Conservation (phyloP, 2,113 vertebrate species). For the Nasalis larvatus region DNA sequence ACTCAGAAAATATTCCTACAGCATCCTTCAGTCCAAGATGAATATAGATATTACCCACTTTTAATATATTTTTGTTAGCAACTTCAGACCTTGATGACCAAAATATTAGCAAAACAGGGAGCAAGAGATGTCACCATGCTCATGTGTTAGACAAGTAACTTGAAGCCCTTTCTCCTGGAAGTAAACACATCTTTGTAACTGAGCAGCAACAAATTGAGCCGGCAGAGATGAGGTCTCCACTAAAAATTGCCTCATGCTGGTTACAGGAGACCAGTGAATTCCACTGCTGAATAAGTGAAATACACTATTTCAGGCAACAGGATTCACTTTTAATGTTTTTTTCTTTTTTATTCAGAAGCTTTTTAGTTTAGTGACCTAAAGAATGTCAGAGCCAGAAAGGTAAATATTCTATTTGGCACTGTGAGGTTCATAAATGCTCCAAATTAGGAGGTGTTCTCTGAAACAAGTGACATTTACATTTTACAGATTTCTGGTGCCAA, state of each 20-base stretch:
- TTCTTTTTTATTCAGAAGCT: neutral
- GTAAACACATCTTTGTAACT: neutral
- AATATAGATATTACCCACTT: neutral
- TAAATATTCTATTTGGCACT: neutral
- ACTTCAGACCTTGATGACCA: neutral
- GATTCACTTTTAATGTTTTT: neutral
- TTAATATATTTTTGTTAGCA: neutral
- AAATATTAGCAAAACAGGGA: neutral
- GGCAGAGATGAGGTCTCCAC: neutral
- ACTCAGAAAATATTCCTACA: neutral
- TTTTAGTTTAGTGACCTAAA: conserved; percentile 23
- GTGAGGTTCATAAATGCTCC: neutral
- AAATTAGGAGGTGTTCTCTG: neutral
- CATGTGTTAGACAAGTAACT: neutral
- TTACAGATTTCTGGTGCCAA: neutral
- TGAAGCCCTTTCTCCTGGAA: neutral
- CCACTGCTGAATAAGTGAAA: neutral
- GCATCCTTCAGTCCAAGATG: neutral
- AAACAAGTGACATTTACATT: conserved; percentile 8
- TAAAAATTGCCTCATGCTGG: neutral
- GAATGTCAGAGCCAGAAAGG: neutral
- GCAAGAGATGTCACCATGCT: neutral
- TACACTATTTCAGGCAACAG: neutral
- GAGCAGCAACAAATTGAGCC: neutral
- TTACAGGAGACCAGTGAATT: neutral